Conservation (phyloP, 2,888 invertebrate species). For the Hedychridium roseum region DNA sequence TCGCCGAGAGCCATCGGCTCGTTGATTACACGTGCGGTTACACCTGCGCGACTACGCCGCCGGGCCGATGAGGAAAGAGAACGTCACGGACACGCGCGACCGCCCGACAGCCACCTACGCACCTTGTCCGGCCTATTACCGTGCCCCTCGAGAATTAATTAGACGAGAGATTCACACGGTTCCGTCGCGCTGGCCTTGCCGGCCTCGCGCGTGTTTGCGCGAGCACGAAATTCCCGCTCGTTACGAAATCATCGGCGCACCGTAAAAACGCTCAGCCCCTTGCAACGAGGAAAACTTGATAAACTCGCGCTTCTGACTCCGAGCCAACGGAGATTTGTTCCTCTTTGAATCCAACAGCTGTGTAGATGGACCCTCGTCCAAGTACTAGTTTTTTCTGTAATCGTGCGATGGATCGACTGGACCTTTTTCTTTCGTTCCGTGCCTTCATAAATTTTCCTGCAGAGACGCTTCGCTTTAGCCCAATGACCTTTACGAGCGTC, state of each 20-base stretch:
- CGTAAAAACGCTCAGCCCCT: too few relatives aligned
- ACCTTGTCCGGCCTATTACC: conserved; percentile 36
- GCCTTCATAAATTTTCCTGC: too few relatives aligned
- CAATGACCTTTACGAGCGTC: conserved; percentile 7
- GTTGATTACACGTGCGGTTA: conserved; percentile 39
- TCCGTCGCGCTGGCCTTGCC: conserved; percentile 6
- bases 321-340: too few relatives aligned
- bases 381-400: too few relatives aligned
- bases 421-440: too few relatives aligned
- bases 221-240: neutral
- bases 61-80: conserved; percentile 38
- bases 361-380: too few relatives aligned
- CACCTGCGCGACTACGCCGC: conserved; percentile 50
- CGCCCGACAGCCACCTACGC: too few relatives aligned
- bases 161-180: conserved; percentile 39
- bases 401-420: too few relatives aligned
- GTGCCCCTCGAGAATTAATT: conserved; percentile 36
- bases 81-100: conserved; percentile 40
- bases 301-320: too few relatives aligned
- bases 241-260: neutral
- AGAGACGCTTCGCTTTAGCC: conserved; percentile 5
- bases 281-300: too few relatives aligned
- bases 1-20: conserved; percentile 37
- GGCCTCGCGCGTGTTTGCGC: conserved; percentile 6
- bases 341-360: too few relatives aligned